Conservation (phyloP, 2,113 vertebrate genomes). For the Oreochromis tanganicae region DNA sequence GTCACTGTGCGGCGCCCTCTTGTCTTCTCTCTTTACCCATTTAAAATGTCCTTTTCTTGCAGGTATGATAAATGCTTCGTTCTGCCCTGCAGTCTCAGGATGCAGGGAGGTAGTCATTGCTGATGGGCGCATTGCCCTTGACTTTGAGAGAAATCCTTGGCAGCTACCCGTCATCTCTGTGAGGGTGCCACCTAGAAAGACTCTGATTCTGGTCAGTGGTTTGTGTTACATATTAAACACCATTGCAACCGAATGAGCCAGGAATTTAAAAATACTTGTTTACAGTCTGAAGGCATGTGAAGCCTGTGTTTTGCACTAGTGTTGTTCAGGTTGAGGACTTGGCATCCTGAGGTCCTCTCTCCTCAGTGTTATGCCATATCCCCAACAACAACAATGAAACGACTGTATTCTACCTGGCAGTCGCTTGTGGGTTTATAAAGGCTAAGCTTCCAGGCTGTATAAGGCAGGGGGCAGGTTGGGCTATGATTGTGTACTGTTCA, state of each 20-base stretch:
- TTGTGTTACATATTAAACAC: background rate
- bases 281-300: background rate
- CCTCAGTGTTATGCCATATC: slow-evolving; percentile 17
- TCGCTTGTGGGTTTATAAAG: slow-evolving; percentile 18
- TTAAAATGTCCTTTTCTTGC: background rate
- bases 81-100: slow-evolving; percentile 84
- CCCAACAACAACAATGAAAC: slow-evolving; percentile 43
- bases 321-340: slow-evolving; percentile 2
- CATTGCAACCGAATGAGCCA: background rate
- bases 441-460: background rate
- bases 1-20: background rate
- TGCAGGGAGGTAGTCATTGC: slow-evolving; percentile 79
- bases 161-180: slow-evolving; percentile 74
- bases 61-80: slow-evolving; percentile 82
- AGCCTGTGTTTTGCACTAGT: background rate
- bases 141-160: slow-evolving; percentile 70
- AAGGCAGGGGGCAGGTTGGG: background rate
- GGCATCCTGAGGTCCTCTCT: slow-evolving; percentile 5
- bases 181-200: slow-evolving; percentile 75
- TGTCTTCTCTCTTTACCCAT: background rate
- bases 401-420: slow-evolving; percentile 49
- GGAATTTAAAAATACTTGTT: background rate
- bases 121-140: slow-evolving; percentile 74
- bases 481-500: background rate
- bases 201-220: slow-evolving; percentile 79